These are phyloP conservation scores for Calidris pygmaea DNA, from an alignment of 2,113 vertebrate genomes.

Conservation along the genomic window DNA sequence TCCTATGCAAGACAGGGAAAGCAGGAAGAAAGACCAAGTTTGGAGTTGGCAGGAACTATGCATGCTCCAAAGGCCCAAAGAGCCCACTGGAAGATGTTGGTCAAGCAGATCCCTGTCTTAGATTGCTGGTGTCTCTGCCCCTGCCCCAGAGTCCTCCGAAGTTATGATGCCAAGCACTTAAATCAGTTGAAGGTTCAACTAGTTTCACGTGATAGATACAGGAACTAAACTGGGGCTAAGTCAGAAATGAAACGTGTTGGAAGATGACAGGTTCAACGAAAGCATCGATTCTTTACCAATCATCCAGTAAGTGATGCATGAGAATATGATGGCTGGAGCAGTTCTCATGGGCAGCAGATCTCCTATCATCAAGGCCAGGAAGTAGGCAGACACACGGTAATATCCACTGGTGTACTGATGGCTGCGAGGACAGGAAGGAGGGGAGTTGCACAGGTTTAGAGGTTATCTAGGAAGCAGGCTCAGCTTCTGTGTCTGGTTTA, in stretches of 20 bases:
- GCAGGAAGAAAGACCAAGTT: background rate
- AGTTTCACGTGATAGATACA: background rate
- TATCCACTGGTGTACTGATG: conserved; percentile 76
- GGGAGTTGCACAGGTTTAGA: conserved; percentile 21
- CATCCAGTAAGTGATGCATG: conserved; percentile 74
- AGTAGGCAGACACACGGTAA: conserved; percentile 71
- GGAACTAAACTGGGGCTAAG: background rate
- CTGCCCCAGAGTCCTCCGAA: background rate
- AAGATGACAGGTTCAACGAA: background rate
- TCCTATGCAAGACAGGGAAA: background rate
- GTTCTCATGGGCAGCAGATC: conserved; percentile 75
- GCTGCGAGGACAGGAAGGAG: conserved; percentile 53
- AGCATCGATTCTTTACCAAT: conserved; percentile 67
- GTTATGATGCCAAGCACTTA: background rate
- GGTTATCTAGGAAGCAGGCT: background rate
- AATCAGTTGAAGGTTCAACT: background rate
- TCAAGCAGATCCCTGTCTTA: background rate
- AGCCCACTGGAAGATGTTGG: background rate
- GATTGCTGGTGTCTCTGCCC: background rate
- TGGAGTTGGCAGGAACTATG: background rate
- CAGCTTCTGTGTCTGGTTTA: background rate
- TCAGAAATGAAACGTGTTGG: background rate
- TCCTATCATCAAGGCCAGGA: conserved; percentile 70
- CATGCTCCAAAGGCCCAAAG: background rate
- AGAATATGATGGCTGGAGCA: conserved; percentile 65